Conservation (phyloP, 2,113 vertebrate species). For the Calyptomena viridis region DNA sequence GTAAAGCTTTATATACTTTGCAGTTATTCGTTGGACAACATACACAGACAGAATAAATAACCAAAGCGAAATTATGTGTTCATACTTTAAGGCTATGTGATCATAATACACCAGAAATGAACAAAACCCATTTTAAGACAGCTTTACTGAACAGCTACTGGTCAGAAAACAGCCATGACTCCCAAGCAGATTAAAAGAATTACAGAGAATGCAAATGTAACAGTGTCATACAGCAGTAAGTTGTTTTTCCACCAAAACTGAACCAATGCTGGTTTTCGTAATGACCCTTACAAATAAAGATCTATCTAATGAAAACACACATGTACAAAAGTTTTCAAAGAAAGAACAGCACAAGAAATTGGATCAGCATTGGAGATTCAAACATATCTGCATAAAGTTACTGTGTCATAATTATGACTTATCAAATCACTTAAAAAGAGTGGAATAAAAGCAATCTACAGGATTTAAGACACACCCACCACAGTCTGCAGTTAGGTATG, state of each 20-base stretch:
- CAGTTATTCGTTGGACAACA: neutral
- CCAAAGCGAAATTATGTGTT: neutral
- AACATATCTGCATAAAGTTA: neutral
- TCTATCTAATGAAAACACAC: neutral
- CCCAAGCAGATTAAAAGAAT: too few relatives aligned
- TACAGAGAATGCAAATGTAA: too few relatives aligned
- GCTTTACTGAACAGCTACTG: neutral
- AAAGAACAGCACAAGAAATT: neutral
- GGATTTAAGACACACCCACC: neutral
- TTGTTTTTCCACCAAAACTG: too few relatives aligned
- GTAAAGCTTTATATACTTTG: neutral
- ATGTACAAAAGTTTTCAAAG: neutral
- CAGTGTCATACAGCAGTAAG: too few relatives aligned
- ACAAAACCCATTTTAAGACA: neutral
- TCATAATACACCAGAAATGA: neutral
- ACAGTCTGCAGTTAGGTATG: neutral
- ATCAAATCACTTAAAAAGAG: neutral
- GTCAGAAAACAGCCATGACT: neutral
- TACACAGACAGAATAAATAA: neutral
- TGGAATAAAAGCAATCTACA: neutral
- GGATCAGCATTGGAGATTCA: neutral
- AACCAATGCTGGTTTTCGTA: neutral
- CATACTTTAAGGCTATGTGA: neutral
- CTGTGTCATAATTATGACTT: neutral
- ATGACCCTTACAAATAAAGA: neutral